Evolutionary conservation across 2,113 vertebrate species (phyloP).

Genomic region (Vidua chalybeata): DNA sequence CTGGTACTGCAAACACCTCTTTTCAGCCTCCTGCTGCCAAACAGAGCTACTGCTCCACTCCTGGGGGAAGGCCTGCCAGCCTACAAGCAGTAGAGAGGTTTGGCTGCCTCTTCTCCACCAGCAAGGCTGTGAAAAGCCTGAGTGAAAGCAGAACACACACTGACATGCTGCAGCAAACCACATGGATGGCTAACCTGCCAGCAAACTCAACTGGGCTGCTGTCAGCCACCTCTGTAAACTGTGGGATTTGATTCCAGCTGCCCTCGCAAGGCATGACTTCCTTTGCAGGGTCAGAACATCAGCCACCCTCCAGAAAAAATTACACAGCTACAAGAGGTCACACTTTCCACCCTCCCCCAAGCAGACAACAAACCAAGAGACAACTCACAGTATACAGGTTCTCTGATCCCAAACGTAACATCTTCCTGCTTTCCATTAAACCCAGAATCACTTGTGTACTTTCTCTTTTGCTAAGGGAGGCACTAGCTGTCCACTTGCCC

Average conservation of each 20-base stretch:
- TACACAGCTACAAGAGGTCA: not conserved
- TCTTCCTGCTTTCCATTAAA: not conserved
- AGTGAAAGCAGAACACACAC: not conserved
- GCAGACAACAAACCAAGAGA: not conserved
- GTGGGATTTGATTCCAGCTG: not conserved
- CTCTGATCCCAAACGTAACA: not conserved
- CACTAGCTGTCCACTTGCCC: not conserved
- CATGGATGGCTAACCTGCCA: not conserved
- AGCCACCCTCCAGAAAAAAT: not conserved
- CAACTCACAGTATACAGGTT: not conserved
- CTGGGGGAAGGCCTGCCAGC: not conserved
- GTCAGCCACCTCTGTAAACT: not conserved
- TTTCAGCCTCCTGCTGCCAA: not conserved
- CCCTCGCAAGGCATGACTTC: not conserved
- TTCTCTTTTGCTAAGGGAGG: not conserved
- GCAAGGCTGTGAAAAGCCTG: not conserved
- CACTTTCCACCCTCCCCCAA: not conserved
- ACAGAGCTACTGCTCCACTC: not conserved
- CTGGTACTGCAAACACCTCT: not conserved
- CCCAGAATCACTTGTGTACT: not conserved
- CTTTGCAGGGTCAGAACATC: not conserved
- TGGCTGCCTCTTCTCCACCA: not conserved
- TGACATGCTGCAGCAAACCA: not conserved
- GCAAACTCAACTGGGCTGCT: not conserved
- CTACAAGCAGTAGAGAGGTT: not conserved